Evolutionary conservation across 1,140 invertebrate genomes (phyloP), one percentile per base, ranked within the genome.

Genomic region (Nebria ingens): DNA sequence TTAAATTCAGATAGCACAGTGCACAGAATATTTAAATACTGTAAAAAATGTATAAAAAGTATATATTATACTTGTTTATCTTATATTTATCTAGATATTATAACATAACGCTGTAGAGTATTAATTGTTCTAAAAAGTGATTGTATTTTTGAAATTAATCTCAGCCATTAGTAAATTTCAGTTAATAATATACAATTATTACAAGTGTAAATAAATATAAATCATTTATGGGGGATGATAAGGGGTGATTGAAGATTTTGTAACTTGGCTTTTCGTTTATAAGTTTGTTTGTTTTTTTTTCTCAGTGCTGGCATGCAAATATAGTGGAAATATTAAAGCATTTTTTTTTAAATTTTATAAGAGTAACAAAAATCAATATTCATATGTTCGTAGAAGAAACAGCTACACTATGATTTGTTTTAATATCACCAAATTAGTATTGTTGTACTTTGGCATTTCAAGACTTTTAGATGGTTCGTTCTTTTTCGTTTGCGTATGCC

Each of bases 401-500:
- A 55, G 23, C 61, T 67, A 74, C 51, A 74, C 66, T 54, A 75
- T 63, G 54, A 68, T 67, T 56, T 76, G 64, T 60, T 79, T 80
- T 21, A 83, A 69, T 58, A 69, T 64, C 23, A 79, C 70, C 60
- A 86, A 72, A 71, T 85, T 86, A 56, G 83, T 84, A 57, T 76
- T 71, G 55, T 71, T 76, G 65, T 84, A 82, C 55, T 78, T 74
- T 50, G 71, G 74, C 67, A 75, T 72, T 61, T 84, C 77, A 13
- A 84, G 61, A 20, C 75, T 64, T 53, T 71, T 68, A 9, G 84
- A 82, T 1, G 78, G 76, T 56, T 79, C 77, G 67, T 85, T 86
- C 64, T 85, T 87, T 64, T 89, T 89, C 11, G 89, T 89, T 70
- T 89, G 85, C 54, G 90, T 92, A 65, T 93, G 89, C 90, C 90